A percentile compares a stretch with the other conserved stretches of the same genome.
Conservation (phyloP, 2,888 invertebrate species). For the Psylliodes chrysocephalus region DNA sequence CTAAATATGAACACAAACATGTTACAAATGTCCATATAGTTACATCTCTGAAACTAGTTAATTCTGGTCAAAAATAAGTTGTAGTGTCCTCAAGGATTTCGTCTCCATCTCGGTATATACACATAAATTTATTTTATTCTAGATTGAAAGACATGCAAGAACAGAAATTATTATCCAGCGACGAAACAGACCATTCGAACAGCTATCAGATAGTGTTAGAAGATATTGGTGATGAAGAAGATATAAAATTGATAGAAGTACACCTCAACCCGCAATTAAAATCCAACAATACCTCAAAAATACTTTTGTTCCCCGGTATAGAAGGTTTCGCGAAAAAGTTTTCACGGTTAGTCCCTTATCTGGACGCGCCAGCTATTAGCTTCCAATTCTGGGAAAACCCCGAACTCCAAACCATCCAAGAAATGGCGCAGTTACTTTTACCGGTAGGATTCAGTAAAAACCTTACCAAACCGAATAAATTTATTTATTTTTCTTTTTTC, state of each 20-base stretch:
- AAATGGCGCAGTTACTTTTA: conserved; percentile 67
- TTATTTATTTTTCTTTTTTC: background rate
- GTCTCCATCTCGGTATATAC: too few relatives aligned
- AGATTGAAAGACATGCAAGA: conserved; percentile 68
- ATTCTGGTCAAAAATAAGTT: too few relatives aligned
- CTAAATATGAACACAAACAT: too few relatives aligned
- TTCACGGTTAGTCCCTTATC: conserved; percentile 66
- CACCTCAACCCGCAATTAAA: conserved; percentile 12
- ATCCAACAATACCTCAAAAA: conserved; percentile 54
- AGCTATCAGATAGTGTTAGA: background rate
- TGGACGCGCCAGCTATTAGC: conserved; percentile 67
- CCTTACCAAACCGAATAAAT: too few relatives aligned
- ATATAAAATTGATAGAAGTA: background rate
- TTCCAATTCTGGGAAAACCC: conserved; percentile 68
- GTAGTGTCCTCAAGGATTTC: too few relatives aligned
- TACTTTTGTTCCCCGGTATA: conserved; percentile 75
- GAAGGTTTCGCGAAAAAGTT: conserved; percentile 72
- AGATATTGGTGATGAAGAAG: conserved; percentile 66
- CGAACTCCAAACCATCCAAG: conserved; percentile 62
- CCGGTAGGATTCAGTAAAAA: conserved; percentile 66
- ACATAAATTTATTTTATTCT: conserved; percentile 10
- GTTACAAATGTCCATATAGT: too few relatives aligned
- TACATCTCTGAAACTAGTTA: too few relatives aligned
- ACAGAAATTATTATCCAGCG: conserved; percentile 66
- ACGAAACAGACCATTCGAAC: conserved; percentile 61